phyloP scores from a whole-genome alignment of 2,113 vertebrate species.

The Cardinalis cardinalis region DNA sequence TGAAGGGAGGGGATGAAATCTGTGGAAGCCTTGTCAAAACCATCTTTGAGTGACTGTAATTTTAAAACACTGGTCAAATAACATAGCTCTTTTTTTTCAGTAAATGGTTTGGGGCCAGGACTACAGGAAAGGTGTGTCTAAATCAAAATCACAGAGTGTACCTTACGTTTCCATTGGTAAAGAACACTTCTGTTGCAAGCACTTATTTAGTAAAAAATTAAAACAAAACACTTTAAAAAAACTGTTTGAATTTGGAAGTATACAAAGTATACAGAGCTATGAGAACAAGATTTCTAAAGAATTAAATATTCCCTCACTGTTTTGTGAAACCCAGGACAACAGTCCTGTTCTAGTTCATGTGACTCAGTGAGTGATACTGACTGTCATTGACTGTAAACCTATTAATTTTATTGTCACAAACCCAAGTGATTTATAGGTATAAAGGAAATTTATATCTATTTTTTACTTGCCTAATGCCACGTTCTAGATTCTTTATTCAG shows the following conservation, averaged over 20 bases:
- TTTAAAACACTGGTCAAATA: constrained; percentile 26
- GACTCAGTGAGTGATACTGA: background rate
- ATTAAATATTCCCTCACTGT: background rate
- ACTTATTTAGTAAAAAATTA: background rate
- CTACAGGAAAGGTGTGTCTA: background rate
- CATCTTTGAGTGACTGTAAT: background rate
- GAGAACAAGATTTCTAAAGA: background rate
- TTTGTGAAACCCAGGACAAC: background rate
- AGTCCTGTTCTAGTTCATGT: background rate
- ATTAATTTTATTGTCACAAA: constrained; percentile 12
- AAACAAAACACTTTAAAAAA: background rate
- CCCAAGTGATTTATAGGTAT: background rate
- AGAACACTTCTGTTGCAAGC: background rate
- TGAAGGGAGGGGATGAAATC: background rate
- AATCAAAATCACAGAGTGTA: background rate
- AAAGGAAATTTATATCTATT: background rate
- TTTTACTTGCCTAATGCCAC: background rate
- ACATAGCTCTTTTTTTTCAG: background rate
- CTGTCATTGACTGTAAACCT: background rate
- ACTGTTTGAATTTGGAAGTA: background rate
- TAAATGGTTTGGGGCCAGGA: background rate
- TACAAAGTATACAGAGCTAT: background rate
- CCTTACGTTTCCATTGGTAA: background rate
- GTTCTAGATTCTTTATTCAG: background rate
- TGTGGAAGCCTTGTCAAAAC: background rate